Percentiles rank a stretch among this genome's conserved stretches.
Evolutionary conservation across 2,888 invertebrate species (phyloP).

Genomic region (Catocala sponsa): DNA sequence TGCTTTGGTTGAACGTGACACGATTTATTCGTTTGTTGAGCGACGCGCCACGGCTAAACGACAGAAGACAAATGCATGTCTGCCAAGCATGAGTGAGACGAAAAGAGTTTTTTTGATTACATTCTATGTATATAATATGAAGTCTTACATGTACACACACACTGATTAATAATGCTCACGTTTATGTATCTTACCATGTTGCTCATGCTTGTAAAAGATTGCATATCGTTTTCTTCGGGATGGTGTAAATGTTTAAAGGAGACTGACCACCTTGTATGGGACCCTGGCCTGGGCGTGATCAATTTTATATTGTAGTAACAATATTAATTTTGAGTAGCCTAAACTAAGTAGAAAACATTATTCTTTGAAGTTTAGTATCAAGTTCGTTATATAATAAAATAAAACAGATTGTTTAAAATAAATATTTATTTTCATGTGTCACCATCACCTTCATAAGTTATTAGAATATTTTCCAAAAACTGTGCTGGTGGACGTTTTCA

Average conservation of each 20-base stretch:
- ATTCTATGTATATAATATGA: not conserved
- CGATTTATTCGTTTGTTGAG: slow-evolving; percentile 56
- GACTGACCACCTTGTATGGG: no score
- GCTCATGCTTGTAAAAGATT: slow-evolving; percentile 10
- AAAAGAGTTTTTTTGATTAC: slow-evolving; percentile 16
- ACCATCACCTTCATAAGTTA: no score
- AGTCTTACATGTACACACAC: not conserved
- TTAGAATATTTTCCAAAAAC: no score
- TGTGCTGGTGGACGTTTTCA: no score
- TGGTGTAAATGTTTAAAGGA: slow-evolving; percentile 18
- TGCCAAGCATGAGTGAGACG: slow-evolving; percentile 18
- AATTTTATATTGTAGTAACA: no score
- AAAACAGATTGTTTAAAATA: no score
- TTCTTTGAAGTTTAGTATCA: no score
- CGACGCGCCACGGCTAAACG: slow-evolving; percentile 20
- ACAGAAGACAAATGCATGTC: slow-evolving; percentile 26
- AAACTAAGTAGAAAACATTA: no score
- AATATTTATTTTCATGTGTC: no score
- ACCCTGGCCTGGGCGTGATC: no score
- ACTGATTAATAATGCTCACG: slow-evolving; percentile 15
- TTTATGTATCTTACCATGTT: not conserved
- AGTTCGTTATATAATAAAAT: no score
- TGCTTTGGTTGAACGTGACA: slow-evolving; percentile 67
- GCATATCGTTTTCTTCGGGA: slow-evolving; percentile 21
- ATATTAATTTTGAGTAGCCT: no score